phyloP scores from a whole-genome alignment of 1,140 invertebrate species.

The Brachionus plicatilis region DNA sequence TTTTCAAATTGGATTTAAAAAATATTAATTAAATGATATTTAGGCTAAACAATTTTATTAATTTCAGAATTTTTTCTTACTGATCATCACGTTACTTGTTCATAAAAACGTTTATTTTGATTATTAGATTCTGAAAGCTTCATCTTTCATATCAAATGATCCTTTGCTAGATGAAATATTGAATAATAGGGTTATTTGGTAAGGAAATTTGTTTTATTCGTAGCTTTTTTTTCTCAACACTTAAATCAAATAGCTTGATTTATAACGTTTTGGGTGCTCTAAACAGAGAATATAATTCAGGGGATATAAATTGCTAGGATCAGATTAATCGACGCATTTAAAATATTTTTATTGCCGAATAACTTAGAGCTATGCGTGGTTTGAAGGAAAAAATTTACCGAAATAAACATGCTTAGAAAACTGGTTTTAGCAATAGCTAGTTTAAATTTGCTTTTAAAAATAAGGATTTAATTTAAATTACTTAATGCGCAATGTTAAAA shows the following conservation, averaged over 20 bases:
- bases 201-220: not conserved
- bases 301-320: not conserved
- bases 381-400: not conserved
- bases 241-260: not conserved
- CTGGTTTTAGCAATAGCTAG: not conserved
- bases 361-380: not conserved
- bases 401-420: not conserved
- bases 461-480: not conserved
- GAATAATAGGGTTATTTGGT: not conserved
- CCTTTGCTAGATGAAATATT: not conserved
- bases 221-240: not conserved
- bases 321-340: slow-evolving; percentile 32
- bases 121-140: not conserved
- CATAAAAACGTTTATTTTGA: not conserved
- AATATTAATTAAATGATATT: not conserved
- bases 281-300: not conserved
- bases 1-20: not conserved
- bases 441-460: not conserved
- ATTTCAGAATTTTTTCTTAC: not conserved
- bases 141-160: not conserved
- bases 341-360: slow-evolving; percentile 12
- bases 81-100: not conserved
- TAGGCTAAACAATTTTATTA: not conserved
- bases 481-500: not conserved
- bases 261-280: not conserved